These are phyloP conservation scores for Ibidorhyncha struthersii DNA, from an alignment of 2,113 vertebrate genomes.

Conservation along the genomic window DNA sequence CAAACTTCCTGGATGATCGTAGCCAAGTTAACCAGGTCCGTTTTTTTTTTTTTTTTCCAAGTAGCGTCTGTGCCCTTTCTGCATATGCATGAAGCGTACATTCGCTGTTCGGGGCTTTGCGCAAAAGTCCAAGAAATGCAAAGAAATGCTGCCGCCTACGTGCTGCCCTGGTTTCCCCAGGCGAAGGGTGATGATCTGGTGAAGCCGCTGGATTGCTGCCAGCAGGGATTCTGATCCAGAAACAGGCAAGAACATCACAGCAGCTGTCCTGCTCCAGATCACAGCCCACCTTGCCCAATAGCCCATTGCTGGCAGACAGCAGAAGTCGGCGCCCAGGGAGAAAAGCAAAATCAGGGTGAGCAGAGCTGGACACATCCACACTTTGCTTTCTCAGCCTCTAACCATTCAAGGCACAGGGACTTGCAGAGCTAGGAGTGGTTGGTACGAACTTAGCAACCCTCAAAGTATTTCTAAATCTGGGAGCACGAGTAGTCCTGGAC, in stretches of 20 bases:
- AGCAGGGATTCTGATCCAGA: neutral
- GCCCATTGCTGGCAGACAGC: fast-evolving
- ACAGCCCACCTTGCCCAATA: neutral
- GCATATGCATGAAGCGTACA: neutral
- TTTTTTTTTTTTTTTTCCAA: neutral
- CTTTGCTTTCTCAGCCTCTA: neutral
- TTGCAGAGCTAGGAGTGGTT: conserved; percentile 9
- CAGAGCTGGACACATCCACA: neutral
- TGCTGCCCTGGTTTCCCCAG: neutral
- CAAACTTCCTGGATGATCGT: neutral
- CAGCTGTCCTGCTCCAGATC: neutral
- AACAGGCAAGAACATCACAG: neutral
- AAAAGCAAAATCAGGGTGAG: neutral
- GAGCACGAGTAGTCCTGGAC: neutral
- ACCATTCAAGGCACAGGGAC: neutral
- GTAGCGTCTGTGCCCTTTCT: neutral
- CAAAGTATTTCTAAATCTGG: conserved; percentile 27
- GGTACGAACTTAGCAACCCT: neutral
- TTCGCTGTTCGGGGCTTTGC: neutral
- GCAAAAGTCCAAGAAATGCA: neutral
- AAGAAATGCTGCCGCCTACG: neutral
- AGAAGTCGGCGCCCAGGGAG: fast-evolving
- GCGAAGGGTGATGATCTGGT: neutral
- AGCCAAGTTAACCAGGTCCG: neutral
- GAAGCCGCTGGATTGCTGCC: neutral